Conservation (phyloP, 1,140 invertebrate genomes). For the Drosophila biarmipes region DNA sequence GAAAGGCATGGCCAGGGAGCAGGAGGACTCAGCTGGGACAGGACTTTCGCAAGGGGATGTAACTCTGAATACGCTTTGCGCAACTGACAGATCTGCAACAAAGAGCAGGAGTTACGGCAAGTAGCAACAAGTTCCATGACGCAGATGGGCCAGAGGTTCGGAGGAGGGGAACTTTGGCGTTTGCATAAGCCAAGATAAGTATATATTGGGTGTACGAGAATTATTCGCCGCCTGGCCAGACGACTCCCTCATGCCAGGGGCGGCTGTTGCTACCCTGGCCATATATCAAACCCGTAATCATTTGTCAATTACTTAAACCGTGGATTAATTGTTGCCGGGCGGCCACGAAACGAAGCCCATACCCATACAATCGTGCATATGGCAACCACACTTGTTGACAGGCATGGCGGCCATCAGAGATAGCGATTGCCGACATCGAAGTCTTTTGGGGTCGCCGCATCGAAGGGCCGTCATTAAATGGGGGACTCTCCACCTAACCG, state of each 20-base stretch:
- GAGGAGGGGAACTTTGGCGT: constrained; percentile 13
- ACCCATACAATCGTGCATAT: neutral
- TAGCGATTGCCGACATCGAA: constrained; percentile 28
- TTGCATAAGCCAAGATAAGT: constrained; percentile 61
- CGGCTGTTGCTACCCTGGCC: constrained; percentile 40
- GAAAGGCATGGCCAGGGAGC: constrained; percentile 1
- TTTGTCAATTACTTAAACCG: constrained; percentile 81
- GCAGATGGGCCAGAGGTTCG: constrained; percentile 31
- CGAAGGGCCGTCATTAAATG: constrained; percentile 67
- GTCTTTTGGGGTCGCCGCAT: constrained; percentile 36
- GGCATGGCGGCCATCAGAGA: constrained; percentile 62
- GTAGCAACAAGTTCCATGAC: constrained; percentile 55
- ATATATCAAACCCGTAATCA: constrained; percentile 76
- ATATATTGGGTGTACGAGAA: constrained; percentile 18
- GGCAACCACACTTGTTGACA: constrained; percentile 49
- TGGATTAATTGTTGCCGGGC: constrained; percentile 72
- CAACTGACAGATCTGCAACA: constrained; percentile 43
- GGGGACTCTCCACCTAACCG: constrained; percentile 18
- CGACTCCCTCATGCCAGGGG: constrained; percentile 20
- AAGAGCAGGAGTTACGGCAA: constrained; percentile 36
- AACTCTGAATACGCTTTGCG: constrained; percentile 46
- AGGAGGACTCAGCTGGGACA: constrained; percentile 57
- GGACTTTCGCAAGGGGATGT: constrained; percentile 28
- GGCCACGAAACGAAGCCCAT: constrained; percentile 1
- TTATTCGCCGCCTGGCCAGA: constrained; percentile 25